Percentiles rank a stretch among this genome's conserved stretches.
Evolutionary conservation across 2,797 vertebrate genomes (phyloP).

Genomic region (Leuciscus waleckii): DNA sequence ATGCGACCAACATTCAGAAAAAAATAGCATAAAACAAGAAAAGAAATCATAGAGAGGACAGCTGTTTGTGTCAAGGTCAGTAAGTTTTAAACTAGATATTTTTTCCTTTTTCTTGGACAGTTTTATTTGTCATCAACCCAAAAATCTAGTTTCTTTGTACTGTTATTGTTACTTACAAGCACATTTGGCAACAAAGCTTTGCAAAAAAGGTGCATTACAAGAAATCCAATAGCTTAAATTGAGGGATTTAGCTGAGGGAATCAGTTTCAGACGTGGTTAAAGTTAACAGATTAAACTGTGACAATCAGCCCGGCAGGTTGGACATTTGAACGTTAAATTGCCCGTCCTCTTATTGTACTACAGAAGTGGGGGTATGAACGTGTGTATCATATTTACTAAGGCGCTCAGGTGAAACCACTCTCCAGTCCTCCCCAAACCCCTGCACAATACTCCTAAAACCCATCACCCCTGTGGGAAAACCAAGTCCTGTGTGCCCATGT

Average conservation of each 20-base stretch:
- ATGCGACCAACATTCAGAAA: not conserved
- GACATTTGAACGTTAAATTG: constrained; percentile 50
- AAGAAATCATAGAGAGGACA: not conserved
- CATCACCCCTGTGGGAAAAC: constrained; percentile 64
- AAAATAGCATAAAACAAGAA: not conserved
- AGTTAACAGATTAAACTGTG: constrained; percentile 46
- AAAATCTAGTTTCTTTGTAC: constrained; percentile 2
- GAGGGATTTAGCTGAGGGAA: constrained; percentile 44
- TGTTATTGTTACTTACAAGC: not conserved
- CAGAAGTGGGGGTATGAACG: constrained; percentile 60
- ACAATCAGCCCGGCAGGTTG: constrained; percentile 49
- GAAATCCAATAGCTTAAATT: constrained; percentile 47
- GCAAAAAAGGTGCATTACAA: not conserved
- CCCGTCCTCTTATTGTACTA: constrained; percentile 44
- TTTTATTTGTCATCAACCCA: not conserved
- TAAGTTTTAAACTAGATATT: not conserved
- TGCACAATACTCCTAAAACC: constrained; percentile 42
- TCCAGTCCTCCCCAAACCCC: constrained; percentile 49
- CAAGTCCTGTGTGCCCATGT: constrained; percentile 12
- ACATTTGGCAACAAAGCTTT: not conserved
- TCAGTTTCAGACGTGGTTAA: constrained; percentile 45
- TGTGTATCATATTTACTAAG: constrained; percentile 68
- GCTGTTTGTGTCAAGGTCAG: not conserved
- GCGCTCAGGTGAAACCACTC: constrained; percentile 51
- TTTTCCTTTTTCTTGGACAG: not conserved